Conservation (phyloP, 2,888 invertebrate species). For the Ennomos fuscantarius region DNA sequence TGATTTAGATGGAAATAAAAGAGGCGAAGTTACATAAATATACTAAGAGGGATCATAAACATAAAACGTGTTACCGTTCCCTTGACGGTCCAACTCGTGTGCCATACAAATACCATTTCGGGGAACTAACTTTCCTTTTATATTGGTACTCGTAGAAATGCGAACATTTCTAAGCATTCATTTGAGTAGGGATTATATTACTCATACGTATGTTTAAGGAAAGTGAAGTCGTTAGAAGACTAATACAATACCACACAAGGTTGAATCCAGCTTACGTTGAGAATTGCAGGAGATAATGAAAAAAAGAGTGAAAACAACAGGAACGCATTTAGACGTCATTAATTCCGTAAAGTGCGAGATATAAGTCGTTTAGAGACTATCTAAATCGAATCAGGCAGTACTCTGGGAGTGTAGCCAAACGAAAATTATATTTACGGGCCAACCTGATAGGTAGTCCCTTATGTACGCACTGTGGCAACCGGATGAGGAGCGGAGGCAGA, state of each 20-base stretch:
- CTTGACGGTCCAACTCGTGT: constrained; percentile 48
- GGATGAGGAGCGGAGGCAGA: neutral
- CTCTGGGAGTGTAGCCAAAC: constrained; percentile 44
- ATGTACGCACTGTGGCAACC: constrained; percentile 33
- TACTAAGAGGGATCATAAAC: constrained; percentile 59
- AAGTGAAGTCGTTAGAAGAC: too few species aligned
- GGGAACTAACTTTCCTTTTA: constrained; percentile 60
- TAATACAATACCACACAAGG: too few species aligned
- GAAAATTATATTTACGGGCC: constrained; percentile 52
- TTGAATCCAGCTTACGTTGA: too few species aligned
- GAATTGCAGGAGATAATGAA: too few species aligned
- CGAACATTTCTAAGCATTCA: constrained; percentile 53
- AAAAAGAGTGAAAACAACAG: constrained; percentile 5
- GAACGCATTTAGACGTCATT: constrained; percentile 21
- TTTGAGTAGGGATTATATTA: constrained; percentile 49
- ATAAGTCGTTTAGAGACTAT: constrained; percentile 34
- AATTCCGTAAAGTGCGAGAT: constrained; percentile 39
- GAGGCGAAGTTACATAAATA: constrained; percentile 56
- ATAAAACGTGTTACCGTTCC: constrained; percentile 61
- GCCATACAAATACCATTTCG: constrained; percentile 55
- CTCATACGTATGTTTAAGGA: neutral
- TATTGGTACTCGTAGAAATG: constrained; percentile 52
- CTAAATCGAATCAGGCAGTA: constrained; percentile 48
- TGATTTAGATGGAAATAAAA: constrained; percentile 51
- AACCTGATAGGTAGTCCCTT: constrained; percentile 43